A percentile compares a stretch with the other conserved stretches of the same genome.
Conservation (phyloP, 2,113 vertebrate species). For the Rhegmatorhina hoffmannsi region DNA sequence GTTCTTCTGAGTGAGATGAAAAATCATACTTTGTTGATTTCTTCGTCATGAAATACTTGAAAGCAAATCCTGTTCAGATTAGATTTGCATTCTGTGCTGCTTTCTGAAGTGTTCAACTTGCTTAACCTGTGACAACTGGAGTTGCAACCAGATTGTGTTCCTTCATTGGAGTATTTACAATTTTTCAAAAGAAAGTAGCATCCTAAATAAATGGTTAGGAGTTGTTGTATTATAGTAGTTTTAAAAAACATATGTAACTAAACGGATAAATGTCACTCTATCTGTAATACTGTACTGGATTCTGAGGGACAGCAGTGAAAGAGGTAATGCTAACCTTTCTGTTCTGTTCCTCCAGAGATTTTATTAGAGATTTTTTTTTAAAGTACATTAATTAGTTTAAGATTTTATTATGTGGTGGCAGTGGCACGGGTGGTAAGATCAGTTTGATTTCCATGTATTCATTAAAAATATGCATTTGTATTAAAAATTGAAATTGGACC, state of each 20-base stretch:
- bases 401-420: not conserved
- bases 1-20: not conserved
- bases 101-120: not conserved
- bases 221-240: not conserved
- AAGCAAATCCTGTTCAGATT: not conserved
- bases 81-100: not conserved
- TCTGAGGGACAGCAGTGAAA: not conserved
- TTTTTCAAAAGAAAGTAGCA: not conserved
- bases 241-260: not conserved
- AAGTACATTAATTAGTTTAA: not conserved
- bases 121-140: not conserved
- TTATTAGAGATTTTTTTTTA: not conserved
- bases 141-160: not conserved
- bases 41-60: not conserved
- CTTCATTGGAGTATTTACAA: not conserved
- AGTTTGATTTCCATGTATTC: conserved; percentile 5
- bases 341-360: not conserved
- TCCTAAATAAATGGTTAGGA: not conserved
- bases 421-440: not conserved
- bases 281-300: not conserved
- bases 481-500: not conserved
- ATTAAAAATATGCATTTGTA: not conserved
- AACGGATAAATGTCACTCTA: not conserved
- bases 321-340: not conserved
- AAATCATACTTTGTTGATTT: not conserved